Conservation (phyloP, 37 sponge, comb jelly and placozoan genomes). For the Hormiphora californensis region DNA sequence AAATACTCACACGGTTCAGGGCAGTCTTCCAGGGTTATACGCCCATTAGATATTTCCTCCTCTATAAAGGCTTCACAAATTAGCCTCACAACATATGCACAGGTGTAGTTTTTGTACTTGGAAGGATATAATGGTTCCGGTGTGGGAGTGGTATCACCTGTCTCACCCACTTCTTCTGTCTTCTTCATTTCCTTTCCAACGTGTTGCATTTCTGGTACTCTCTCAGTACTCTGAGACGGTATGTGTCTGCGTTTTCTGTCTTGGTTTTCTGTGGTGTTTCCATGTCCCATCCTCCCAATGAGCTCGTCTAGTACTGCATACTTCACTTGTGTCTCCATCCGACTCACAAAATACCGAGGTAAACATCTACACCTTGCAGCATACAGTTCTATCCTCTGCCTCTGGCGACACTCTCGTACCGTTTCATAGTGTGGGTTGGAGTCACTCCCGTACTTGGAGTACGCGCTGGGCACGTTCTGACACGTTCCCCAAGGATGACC, state of each 20-base stretch:
- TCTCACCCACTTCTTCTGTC: neutral
- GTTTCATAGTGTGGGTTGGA: neutral
- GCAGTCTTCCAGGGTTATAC: neutral
- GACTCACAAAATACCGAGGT: neutral
- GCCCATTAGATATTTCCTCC: neutral
- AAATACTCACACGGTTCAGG: neutral
- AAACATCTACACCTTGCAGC: neutral
- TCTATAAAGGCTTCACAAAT: neutral
- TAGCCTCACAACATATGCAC: neutral
- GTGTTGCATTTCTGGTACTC: neutral
- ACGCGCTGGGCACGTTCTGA: neutral
- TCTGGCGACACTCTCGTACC: neutral
- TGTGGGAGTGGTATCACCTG: no score
- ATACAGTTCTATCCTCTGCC: neutral
- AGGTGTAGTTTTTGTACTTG: neutral
- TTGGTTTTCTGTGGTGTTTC: neutral
- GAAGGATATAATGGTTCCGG: no score
- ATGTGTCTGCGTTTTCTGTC: neutral
- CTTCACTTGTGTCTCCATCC: neutral
- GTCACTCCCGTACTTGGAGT: constrained; percentile 1
- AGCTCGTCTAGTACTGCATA: neutral
- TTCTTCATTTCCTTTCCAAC: neutral
- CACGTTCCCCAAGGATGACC: neutral
- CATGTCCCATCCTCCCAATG: neutral
- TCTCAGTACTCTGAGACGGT: neutral